A percentile compares a stretch with the other conserved stretches of the same genome.
These are phyloP conservation scores for Rhynchopsitta pachyrhyncha DNA, from an alignment of 2,113 vertebrate species.

Conservation along the genomic window DNA sequence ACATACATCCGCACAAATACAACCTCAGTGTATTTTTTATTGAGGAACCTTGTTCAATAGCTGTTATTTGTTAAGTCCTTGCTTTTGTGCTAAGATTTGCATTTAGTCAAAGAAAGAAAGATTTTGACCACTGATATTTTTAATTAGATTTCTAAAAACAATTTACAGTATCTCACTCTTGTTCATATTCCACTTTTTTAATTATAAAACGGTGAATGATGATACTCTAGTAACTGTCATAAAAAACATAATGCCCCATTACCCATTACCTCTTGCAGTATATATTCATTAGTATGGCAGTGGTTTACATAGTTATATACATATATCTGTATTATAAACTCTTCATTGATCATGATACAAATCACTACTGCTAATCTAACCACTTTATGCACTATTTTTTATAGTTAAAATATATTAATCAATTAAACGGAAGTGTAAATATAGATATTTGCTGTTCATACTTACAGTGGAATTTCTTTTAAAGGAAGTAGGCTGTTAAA, in stretches of 20 bases:
- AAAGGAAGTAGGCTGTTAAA: constrained; percentile 66
- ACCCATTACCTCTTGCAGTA: neutral
- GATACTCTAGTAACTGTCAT: neutral
- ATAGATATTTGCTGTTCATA: constrained; percentile 42
- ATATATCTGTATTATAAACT: neutral
- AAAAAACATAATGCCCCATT: neutral
- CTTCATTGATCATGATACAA: neutral
- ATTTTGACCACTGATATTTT: neutral
- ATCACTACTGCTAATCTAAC: constrained; percentile 10
- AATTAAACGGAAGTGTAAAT: constrained; percentile 67
- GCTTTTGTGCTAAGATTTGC: neutral
- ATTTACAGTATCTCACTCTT: neutral
- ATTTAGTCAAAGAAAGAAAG: neutral
- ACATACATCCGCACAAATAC: neutral
- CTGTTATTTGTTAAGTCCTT: neutral
- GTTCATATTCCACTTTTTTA: neutral
- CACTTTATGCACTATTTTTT: neutral
- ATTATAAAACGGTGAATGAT: neutral
- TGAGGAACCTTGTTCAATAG: neutral
- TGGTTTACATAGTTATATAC: neutral
- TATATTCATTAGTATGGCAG: neutral
- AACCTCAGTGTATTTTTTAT: neutral
- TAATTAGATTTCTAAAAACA: neutral
- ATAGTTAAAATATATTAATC: constrained; percentile 53
- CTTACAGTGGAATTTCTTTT: constrained; percentile 16